Conservation (phyloP, 1,140 invertebrate species). For the Octopus bimaculoides region DNA sequence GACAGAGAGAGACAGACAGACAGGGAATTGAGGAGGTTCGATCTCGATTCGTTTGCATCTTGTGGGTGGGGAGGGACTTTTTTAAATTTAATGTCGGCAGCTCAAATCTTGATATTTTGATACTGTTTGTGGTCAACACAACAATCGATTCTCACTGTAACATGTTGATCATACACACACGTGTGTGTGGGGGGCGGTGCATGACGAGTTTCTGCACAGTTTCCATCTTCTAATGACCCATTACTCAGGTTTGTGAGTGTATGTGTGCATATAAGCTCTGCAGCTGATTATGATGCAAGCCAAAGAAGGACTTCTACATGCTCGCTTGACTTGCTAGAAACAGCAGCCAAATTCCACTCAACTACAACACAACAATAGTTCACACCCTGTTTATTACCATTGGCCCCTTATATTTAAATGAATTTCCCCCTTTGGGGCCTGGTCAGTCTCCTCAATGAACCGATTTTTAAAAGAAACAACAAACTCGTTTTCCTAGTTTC, state of each 20-base stretch:
- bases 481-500: no score
- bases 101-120: not conserved
- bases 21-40: not conserved
- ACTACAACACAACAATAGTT: no score
- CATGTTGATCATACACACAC: not conserved
- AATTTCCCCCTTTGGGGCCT: no score
- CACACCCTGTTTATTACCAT: no score
- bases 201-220: not conserved
- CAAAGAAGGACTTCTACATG: not conserved
- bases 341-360: not conserved
- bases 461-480: no score
- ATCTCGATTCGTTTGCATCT: not conserved
- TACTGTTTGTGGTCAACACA: not conserved
- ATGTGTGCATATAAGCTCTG: not conserved
- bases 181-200: no score
- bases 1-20: not conserved
- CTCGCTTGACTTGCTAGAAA: not conserved
- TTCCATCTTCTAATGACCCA: not conserved
- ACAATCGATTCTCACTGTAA: no score
- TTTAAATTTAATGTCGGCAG: not conserved
- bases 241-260: not conserved
- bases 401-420: no score
- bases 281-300: not conserved
- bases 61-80: not conserved
- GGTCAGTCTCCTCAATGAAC: no score